Evolutionary conservation across 2,113 vertebrate species (phyloP).

Genomic region (Chloebia gouldiae): DNA sequence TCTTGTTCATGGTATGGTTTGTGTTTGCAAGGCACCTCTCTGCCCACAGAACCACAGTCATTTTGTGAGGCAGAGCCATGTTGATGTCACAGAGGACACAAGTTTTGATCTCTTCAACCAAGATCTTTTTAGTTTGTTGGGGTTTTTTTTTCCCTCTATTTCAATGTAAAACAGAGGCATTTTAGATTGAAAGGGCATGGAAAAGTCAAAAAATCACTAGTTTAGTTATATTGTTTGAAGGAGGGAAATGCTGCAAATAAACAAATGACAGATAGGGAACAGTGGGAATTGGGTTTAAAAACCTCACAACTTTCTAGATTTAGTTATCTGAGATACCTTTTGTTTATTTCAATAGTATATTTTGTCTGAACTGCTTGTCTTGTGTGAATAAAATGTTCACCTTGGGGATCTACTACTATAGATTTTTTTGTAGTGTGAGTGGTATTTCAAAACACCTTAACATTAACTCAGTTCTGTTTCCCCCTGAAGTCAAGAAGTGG

Average conservation of each 20-base stretch:
- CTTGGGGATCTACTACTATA: neutral
- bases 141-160: neutral
- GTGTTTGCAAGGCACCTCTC: neutral
- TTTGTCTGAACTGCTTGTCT: neutral
- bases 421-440: neutral
- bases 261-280: neutral
- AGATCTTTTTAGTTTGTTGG: neutral
- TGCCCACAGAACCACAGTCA: neutral
- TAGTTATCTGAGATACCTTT: neutral
- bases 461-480: neutral
- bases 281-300: neutral
- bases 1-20: neutral
- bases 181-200: neutral
- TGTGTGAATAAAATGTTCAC: constrained; percentile 6
- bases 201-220: neutral
- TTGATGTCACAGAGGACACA: neutral
- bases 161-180: neutral
- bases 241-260: neutral
- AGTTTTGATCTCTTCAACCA: neutral
- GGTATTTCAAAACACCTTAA: neutral
- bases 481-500: neutral
- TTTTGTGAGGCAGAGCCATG: neutral
- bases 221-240: neutral
- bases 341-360: constrained; percentile 2
- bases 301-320: neutral